phyloP scores from a whole-genome alignment of 2,113 vertebrate species.

The Lipotes vexillifer region DNA sequence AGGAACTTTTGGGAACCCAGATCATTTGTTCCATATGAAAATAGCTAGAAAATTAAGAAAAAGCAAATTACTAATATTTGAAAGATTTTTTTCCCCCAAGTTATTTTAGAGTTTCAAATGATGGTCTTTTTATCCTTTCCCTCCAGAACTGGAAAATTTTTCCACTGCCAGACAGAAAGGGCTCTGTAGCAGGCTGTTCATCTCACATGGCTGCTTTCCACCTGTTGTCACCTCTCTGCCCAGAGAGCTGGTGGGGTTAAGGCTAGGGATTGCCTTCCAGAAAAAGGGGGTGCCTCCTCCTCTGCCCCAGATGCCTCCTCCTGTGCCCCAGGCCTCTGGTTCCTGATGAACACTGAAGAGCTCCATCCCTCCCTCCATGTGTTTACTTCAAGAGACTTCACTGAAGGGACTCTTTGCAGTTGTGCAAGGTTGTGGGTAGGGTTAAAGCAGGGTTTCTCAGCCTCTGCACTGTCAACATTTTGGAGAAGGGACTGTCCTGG shows the following conservation, averaged over 20 bases:
- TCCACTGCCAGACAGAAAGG: background rate
- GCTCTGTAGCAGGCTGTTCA: background rate
- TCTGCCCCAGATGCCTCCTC: background rate
- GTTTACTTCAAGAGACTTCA: background rate
- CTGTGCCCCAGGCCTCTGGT: background rate
- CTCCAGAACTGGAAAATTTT: background rate
- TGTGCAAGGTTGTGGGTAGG: background rate
- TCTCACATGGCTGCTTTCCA: background rate
- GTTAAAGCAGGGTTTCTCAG: background rate
- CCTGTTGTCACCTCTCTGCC: background rate
- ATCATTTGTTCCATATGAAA: background rate
- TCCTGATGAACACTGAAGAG: too few species aligned
- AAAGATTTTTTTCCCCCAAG: background rate
- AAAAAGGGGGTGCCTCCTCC: background rate
- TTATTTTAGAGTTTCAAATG: background rate
- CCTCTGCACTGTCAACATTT: background rate
- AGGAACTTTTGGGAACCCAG: background rate
- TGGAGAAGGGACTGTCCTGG: background rate
- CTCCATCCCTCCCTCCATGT: background rate
- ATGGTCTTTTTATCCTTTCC: background rate
- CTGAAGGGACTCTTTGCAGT: background rate
- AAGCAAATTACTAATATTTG: background rate
- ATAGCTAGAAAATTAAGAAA: constrained; percentile 17
- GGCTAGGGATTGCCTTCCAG: background rate
- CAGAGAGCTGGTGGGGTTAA: background rate